Evolutionary conservation across 2,113 vertebrate species (phyloP), one percentile per base, ranked within the genome.

Genomic region (Cheilinus undulatus): DNA sequence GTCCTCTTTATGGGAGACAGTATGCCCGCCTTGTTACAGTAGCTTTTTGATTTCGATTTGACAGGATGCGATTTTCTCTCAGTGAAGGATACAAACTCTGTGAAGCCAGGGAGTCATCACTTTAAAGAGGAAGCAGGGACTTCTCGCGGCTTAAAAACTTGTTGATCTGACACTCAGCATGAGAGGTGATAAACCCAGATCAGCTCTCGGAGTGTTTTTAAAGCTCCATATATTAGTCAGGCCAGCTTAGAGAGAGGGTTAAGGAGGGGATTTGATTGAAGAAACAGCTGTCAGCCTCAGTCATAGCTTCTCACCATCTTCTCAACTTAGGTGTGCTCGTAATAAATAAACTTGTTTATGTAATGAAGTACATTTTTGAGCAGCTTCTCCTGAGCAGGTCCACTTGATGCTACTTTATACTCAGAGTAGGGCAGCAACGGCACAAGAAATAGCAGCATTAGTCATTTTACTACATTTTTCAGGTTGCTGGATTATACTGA

Each of bases 91-190:
- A 7, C 15, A 56, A 56, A 45, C 17, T 36, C 45, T 61, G 10
- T 36, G 40, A 61, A 82, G 23, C 51, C 48, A 9, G 8, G 22
- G 62, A 71, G 56, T 58, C 20, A 65, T 80, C 42, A n/a, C 30
- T 45, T 22, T 54, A 73, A 58, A 60, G 54, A 73, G 52, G 42
- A 23, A 54, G 7, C 49, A 19, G 52, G 24, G 34, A 48, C 58
- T 75, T 75, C 49, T 77, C n/a, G 23, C 52, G 60, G 78, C 69
- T 70, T 80, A 73, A 69, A 75, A 78, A 80, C 32, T 1, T 80
- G 73, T 84, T 87, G 48, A 67, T 80, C 71, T 86, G 74, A 82
- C 70, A 73, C 60, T 78, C 50, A 28, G 59, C 67, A 51, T 66
- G 67, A 72, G 62, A 77, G 42, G 60, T 22, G 38, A 19, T 76